Percentiles rank a stretch among this genome's conserved stretches.
Conservation (phyloP, 2,797 vertebrate species). For the Echeneis naucrates region DNA sequence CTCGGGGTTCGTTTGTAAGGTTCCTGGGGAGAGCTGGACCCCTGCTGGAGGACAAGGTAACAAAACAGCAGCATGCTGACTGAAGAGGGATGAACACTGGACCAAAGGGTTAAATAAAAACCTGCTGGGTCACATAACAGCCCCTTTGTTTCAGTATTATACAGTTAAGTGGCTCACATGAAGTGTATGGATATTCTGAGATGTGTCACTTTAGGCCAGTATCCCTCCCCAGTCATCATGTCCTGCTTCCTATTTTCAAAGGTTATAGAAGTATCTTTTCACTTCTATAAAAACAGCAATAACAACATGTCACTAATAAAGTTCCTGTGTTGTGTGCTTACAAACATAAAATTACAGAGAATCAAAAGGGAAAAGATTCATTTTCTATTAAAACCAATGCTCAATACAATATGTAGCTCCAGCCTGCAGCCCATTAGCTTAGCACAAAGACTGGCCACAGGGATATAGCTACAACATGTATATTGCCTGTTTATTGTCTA, state of each 20-base stretch:
- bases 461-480: background rate
- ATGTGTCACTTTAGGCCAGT: conserved; percentile 10
- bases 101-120: conserved; percentile 73
- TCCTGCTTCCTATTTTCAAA: conserved; percentile 1
- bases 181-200: conserved; percentile 48
- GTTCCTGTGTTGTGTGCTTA: background rate
- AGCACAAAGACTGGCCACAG: background rate
- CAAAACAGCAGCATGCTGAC: conserved; percentile 80
- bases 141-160: conserved; percentile 71
- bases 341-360: background rate
- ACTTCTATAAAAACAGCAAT: background rate
- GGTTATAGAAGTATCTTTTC: background rate
- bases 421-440: background rate
- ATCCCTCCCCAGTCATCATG: background rate
- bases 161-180: conserved; percentile 55
- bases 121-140: conserved; percentile 76
- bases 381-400: no score
- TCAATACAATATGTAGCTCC: background rate
- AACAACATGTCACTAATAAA: background rate
- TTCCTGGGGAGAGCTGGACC: conserved; percentile 78
- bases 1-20: conserved; percentile 81
- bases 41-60: conserved; percentile 81
- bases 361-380: background rate
- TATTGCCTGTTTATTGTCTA: background rate
- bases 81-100: conserved; percentile 70